phyloP scores from a whole-genome alignment of 2,113 vertebrate genomes.

The Zeus faber region DNA sequence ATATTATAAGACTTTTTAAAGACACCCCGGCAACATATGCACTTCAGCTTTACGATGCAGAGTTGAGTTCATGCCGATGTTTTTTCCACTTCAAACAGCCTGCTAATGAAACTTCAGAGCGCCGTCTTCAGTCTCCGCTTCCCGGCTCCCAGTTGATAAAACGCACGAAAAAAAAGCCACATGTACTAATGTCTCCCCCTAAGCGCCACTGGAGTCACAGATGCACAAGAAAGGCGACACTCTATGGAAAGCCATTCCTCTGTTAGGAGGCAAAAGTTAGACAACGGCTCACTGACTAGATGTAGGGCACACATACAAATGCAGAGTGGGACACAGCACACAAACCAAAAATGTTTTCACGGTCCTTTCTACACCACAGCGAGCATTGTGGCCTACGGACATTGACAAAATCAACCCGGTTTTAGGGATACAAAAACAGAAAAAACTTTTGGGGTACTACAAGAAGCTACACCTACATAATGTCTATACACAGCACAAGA shows the following conservation, averaged over 20 bases:
- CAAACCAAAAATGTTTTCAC: constrained; percentile 46
- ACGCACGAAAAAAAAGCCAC: constrained; percentile 39
- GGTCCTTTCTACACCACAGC: constrained; percentile 66
- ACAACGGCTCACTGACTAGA: background rate
- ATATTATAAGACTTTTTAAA: too few species aligned
- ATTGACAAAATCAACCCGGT: constrained; percentile 58
- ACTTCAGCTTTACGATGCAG: background rate
- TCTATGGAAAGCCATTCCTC: constrained; percentile 36
- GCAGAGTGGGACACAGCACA: constrained; percentile 66
- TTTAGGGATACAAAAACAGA: too few species aligned
- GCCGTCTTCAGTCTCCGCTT: constrained; percentile 2
- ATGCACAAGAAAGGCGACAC: constrained; percentile 55
- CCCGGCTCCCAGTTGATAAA: constrained; percentile 13
- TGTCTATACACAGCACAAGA: constrained; percentile 70
- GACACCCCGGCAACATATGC: background rate
- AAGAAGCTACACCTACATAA: constrained; percentile 67
- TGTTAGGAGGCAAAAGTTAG: constrained; percentile 4
- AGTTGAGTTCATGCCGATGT: constrained; percentile 8
- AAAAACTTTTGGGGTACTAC: constrained; percentile 59
- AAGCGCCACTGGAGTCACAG: constrained; percentile 39
- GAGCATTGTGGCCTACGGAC: constrained; percentile 74
- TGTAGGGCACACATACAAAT: constrained; percentile 45
- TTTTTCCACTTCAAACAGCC: too few species aligned
- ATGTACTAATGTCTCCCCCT: constrained; percentile 53
- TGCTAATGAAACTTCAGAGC: constrained; percentile 8